Conservation (phyloP, 2,888 invertebrate species). For the Cephus runcator region DNA sequence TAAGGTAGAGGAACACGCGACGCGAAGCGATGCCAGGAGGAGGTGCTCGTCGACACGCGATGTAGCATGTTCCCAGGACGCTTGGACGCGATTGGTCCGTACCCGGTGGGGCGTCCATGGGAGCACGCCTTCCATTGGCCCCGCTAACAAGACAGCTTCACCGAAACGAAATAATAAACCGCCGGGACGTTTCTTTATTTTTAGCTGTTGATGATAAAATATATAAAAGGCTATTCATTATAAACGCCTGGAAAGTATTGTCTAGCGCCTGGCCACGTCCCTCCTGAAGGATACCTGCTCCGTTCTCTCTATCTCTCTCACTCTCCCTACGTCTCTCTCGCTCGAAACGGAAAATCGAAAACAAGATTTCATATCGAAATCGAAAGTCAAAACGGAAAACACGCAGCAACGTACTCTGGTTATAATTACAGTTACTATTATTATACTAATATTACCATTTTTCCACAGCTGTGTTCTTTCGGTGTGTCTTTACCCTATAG, state of each 20-base stretch:
- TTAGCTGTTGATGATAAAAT: conserved; percentile 36
- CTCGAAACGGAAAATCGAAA: not conserved
- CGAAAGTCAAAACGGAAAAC: not conserved
- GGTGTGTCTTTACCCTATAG: not conserved
- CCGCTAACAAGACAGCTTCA: conserved; percentile 60
- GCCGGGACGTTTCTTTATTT: conserved; percentile 38
- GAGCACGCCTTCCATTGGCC: conserved; percentile 59
- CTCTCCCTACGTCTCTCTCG: not conserved
- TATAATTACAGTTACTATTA: not conserved
- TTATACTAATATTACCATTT: not conserved
- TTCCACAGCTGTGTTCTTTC: not conserved
- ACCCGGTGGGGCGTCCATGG: conserved; percentile 58
- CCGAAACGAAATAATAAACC: conserved; percentile 62
- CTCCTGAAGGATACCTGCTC: not conserved
- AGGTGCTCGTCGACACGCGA: conserved; percentile 63
- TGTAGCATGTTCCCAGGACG: conserved; percentile 56
- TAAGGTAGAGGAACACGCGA: conserved; percentile 37
- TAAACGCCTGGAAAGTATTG: conserved; percentile 27
- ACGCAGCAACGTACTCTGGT: not conserved
- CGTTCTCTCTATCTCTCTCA: not conserved
- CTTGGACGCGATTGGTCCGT: conserved; percentile 51
- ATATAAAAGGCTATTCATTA: conserved; percentile 54
- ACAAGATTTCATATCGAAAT: not conserved
- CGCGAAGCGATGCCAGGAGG: conserved; percentile 53
- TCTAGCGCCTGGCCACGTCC: conserved; percentile 19